Evolutionary conservation across 1,140 invertebrate genomes (phyloP).

Genomic region (Caerostris extrusa): DNA sequence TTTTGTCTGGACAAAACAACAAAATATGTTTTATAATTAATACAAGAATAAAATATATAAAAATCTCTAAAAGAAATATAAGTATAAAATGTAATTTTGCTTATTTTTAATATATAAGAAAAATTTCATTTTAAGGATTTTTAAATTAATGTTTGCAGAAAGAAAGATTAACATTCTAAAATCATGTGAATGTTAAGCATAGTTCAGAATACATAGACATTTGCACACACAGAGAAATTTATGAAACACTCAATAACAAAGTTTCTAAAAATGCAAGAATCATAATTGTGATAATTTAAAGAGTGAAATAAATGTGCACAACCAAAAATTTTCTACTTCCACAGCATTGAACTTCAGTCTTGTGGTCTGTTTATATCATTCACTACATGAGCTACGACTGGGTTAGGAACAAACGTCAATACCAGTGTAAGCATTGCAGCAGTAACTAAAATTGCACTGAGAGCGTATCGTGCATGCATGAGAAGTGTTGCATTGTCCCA

Average conservation of each 20-base stretch:
- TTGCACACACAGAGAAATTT: slow-evolving; percentile 5
- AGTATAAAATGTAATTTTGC: background rate
- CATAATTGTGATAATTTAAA: slow-evolving; percentile 26
- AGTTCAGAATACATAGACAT: background rate
- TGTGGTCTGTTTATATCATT: background rate
- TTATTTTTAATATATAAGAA: background rate
- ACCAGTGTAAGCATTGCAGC: slow-evolving; percentile 71
- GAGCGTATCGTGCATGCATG: slow-evolving; percentile 57
- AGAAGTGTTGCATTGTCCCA: slow-evolving; percentile 68
- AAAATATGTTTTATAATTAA: background rate
- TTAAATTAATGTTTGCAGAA: background rate
- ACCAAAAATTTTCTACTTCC: background rate
- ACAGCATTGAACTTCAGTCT: background rate
- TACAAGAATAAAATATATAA: slow-evolving; percentile 63
- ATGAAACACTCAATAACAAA: background rate
- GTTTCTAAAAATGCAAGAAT: slow-evolving; percentile 23
- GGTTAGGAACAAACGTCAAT: slow-evolving; percentile 59
- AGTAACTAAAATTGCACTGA: slow-evolving; percentile 65
- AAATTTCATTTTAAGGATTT: background rate
- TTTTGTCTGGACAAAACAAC: background rate
- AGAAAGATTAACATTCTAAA: background rate
- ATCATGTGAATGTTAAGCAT: background rate
- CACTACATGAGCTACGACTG: background rate
- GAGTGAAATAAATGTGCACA: background rate
- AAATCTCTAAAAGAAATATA: slow-evolving; percentile 73